Conservation (phyloP, 2,113 vertebrate genomes). For the Fregata magnificens region DNA sequence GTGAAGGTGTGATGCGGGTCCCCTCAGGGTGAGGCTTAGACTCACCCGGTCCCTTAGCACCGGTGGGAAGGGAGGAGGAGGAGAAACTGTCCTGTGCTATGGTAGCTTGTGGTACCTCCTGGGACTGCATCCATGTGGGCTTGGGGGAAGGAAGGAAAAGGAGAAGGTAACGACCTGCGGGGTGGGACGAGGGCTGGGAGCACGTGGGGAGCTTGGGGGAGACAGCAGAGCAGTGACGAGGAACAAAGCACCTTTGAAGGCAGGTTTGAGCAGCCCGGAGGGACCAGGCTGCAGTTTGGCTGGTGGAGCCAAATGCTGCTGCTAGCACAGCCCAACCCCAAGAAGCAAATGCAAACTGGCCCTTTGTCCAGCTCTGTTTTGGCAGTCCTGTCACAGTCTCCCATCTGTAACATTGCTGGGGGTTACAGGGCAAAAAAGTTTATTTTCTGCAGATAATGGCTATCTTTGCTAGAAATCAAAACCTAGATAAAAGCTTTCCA, state of each 20-base stretch:
- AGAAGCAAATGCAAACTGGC: not conserved
- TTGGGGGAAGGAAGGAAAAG: not conserved
- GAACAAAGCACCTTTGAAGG: accelerated
- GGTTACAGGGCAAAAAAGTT: not conserved
- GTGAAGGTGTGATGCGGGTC: accelerated
- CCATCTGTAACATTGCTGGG: not conserved
- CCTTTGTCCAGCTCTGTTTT: not conserved
- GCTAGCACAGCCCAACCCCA: not conserved
- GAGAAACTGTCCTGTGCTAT: not conserved
- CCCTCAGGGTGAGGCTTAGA: too few species aligned
- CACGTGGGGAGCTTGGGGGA: accelerated
- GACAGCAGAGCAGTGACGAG: not conserved
- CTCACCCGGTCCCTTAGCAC: not conserved
- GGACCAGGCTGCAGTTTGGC: not conserved
- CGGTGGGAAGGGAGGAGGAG: not conserved
- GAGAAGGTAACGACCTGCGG: not conserved
- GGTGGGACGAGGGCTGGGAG: not conserved
- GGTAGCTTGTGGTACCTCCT: not conserved
- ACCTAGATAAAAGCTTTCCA: not conserved
- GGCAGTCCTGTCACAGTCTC: not conserved
- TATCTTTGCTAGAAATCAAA: not conserved
- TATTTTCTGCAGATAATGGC: not conserved
- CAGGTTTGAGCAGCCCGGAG: not conserved
- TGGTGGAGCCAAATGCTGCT: not conserved
- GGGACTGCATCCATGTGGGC: accelerated